Evolutionary conservation across 2,113 vertebrate species (phyloP), one percentile per base, ranked within the genome.

Genomic region (Pterophyllum scalare): DNA sequence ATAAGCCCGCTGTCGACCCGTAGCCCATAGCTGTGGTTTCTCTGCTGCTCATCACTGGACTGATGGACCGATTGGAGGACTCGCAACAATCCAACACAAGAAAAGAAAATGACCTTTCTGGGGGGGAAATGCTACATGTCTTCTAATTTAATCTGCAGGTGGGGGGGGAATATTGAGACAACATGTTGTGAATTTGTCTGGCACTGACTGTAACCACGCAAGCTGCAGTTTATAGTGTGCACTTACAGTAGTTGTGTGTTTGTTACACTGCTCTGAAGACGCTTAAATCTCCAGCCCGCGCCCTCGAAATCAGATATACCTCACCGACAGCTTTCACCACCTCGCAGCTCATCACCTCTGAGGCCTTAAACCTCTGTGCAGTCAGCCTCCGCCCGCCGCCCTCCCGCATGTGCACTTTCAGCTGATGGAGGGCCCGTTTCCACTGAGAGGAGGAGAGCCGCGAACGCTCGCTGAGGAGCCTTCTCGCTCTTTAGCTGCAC

Each of bases 291-390:
- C 60, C 79, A 40, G n/a, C 78, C 26, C 61, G 33, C 2, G 3
- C 26, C 9, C 64, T 40, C n/a, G 1, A 65, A 65, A 62, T 65
- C 10, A 64, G 85, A 81, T 87, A 85, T 89, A 91, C 92, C 83
- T 93, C 89, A 87, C 80, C 46, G 1, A 67, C 83, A 82, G 64
- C 75, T 10, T 19, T 64, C 60, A 77, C 77, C 85, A 57, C 40
- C 80, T 78, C 65, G 5, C 83, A 82, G 82, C 77, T 87, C 75
- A 67, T 88, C 88, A 93, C 91, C 89, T 88, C 87, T 58, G 86
- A 91, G 90, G 92, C 94, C 92, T 94, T 93, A 82, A 83, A 89
- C 90, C 90, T 92, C 89, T 60, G 77, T 49, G 80, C 60, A 65
- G 38, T 43, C 75, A 61, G 19, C 82, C 17, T 61, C 60, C 60